Percentiles rank a stretch among this genome's conserved stretches.
Evolutionary conservation across 2,797 vertebrate genomes (phyloP).

Genomic region (Tragopan temminckii): DNA sequence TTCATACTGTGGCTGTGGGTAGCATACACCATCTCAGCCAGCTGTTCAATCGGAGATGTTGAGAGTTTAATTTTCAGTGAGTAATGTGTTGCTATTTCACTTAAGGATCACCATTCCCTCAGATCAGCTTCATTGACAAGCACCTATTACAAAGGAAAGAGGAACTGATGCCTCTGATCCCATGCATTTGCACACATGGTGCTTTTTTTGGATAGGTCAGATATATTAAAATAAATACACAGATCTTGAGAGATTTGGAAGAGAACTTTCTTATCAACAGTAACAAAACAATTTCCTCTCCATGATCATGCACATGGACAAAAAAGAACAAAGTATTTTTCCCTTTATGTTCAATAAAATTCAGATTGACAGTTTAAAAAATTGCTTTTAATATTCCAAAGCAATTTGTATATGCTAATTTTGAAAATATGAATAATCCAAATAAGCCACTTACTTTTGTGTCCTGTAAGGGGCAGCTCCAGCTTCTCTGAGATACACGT

Average conservation of each 20-base stretch:
- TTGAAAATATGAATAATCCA: background rate
- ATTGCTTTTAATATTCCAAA: background rate
- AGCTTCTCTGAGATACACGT: slow-evolving; percentile 81
- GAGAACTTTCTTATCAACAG: background rate
- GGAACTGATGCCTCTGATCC: background rate
- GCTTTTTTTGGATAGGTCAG: background rate
- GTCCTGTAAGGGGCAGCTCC: slow-evolving; percentile 36
- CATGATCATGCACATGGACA: background rate
- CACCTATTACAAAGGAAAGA: background rate
- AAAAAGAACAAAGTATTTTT: background rate
- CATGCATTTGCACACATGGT: background rate
- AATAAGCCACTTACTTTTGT: background rate
- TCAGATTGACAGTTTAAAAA: background rate
- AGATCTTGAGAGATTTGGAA: background rate
- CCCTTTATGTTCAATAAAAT: background rate
- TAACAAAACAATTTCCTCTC: background rate
- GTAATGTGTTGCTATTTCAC: background rate
- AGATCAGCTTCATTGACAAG: background rate
- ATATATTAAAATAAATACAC: background rate
- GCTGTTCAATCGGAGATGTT: background rate
- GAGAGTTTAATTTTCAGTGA: background rate
- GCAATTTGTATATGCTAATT: background rate
- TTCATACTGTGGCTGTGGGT: background rate
- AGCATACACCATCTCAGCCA: background rate
- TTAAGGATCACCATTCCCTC: background rate